Evolutionary conservation across 2,113 vertebrate genomes (phyloP).

Genomic region (Gallinago media): DNA sequence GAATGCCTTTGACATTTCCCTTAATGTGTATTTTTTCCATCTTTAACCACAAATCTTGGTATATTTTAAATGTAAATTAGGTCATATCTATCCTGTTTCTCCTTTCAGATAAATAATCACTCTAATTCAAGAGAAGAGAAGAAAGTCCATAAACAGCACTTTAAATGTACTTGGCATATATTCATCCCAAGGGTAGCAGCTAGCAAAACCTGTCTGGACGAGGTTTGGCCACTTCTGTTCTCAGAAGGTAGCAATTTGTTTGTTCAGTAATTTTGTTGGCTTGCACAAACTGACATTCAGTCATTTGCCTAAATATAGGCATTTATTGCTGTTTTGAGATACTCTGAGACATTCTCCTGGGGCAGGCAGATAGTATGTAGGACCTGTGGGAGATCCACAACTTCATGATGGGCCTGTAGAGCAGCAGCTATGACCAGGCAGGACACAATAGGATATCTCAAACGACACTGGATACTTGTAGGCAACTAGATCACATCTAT

Average conservation of each 20-base stretch:
- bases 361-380: not conserved
- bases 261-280: not conserved
- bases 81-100: not conserved
- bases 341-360: not conserved
- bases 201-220: not conserved
- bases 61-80: conserved; percentile 57
- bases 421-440: not conserved
- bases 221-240: not conserved
- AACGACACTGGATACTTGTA: not conserved
- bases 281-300: not conserved
- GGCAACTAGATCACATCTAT: not conserved
- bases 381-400: not conserved
- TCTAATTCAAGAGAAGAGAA: not conserved
- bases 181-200: not conserved
- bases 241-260: not conserved
- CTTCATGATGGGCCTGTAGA: not conserved
- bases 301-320: not conserved
- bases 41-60: conserved; percentile 52
- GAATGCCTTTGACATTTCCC: conserved; percentile 57
- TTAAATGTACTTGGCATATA: not conserved
- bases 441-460: not conserved
- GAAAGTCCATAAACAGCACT: not conserved
- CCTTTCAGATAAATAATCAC: conserved; percentile 18
- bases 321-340: not conserved
- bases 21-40: conserved; percentile 58